Conservation (phyloP, 2,888 invertebrate species). For the Nesidiocoris tenuis region DNA sequence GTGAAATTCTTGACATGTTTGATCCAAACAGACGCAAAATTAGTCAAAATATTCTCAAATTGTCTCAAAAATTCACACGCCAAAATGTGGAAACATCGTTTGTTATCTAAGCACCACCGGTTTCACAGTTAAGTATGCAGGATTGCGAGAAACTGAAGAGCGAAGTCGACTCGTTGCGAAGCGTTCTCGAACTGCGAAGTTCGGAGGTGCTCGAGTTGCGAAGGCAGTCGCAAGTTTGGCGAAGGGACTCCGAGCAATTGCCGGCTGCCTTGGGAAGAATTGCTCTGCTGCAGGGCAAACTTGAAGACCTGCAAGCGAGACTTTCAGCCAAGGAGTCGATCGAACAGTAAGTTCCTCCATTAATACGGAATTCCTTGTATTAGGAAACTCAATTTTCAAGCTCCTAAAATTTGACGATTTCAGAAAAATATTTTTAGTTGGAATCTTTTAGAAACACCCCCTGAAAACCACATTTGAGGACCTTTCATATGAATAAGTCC, state of each 20-base stretch:
- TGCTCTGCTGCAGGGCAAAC: slow-evolving; percentile 74
- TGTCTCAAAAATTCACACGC: too few relatives aligned
- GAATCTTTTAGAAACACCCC: neutral
- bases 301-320: slow-evolving; percentile 81
- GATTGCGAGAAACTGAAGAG: slow-evolving; percentile 58
- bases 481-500: too few relatives aligned
- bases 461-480: too few relatives aligned
- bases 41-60: too few relatives aligned
- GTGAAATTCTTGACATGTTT: too few relatives aligned
- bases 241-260: slow-evolving; percentile 72
- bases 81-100: too few relatives aligned
- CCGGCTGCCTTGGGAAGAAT: slow-evolving; percentile 70
- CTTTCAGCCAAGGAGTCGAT: slow-evolving; percentile 67
- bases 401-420: too few relatives aligned
- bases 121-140: slow-evolving; percentile 43
- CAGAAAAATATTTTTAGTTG: neutral
- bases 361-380: too few relatives aligned
- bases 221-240: slow-evolving; percentile 68
- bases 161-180: slow-evolving; percentile 79
- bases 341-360: slow-evolving; percentile 64
- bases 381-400: too few relatives aligned
- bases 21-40: too few relatives aligned
- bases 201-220: slow-evolving; percentile 78
- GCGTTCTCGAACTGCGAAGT: slow-evolving; percentile 84
- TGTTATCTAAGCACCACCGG: too few relatives aligned